A percentile compares a stretch with the other conserved stretches of the same genome.
Conservation (phyloP, 2,888 invertebrate genomes). For the Fissipunctia ypsillon region DNA sequence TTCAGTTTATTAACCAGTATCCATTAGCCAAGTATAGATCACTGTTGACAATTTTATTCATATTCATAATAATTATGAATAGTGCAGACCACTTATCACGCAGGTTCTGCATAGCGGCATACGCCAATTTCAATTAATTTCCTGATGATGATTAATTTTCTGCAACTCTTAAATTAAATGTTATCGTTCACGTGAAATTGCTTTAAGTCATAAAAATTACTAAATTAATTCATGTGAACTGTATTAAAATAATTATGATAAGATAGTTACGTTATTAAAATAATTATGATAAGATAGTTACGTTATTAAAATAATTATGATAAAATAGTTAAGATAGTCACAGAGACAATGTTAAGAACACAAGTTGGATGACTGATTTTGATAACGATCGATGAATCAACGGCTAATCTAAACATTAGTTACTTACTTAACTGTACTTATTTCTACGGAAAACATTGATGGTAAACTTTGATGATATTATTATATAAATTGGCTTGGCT, state of each 20-base stretch:
- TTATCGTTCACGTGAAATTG: constrained; percentile 1
- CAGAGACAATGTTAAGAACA: constrained; percentile 6
- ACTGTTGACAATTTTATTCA: constrained; percentile 18
- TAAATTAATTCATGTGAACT: constrained; percentile 12
- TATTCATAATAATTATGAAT: constrained; percentile 33
- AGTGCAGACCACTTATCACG: constrained; percentile 23
- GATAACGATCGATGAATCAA: constrained; percentile 36
- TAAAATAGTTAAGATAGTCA: constrained; percentile 19
- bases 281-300: constrained; percentile 25
- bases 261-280: constrained; percentile 25
- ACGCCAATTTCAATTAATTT: constrained; percentile 29
- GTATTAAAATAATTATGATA: constrained; percentile 23
- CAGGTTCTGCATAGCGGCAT: constrained; percentile 15
- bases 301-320: constrained; percentile 21
- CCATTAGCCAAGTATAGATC: constrained; percentile 16
- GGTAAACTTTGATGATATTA: too few species aligned
- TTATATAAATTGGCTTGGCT: too few species aligned
- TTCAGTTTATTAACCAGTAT: not conserved
- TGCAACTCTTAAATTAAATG: constrained; percentile 21
- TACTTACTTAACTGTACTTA: not conserved
- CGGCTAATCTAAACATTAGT: not conserved
- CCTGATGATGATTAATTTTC: constrained; percentile 42
- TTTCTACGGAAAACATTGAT: not conserved
- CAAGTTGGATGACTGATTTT: not conserved
- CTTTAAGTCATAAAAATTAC: not conserved